phyloP scores from a whole-genome alignment of 1,140 invertebrate genomes.

The Venturia canescens region DNA sequence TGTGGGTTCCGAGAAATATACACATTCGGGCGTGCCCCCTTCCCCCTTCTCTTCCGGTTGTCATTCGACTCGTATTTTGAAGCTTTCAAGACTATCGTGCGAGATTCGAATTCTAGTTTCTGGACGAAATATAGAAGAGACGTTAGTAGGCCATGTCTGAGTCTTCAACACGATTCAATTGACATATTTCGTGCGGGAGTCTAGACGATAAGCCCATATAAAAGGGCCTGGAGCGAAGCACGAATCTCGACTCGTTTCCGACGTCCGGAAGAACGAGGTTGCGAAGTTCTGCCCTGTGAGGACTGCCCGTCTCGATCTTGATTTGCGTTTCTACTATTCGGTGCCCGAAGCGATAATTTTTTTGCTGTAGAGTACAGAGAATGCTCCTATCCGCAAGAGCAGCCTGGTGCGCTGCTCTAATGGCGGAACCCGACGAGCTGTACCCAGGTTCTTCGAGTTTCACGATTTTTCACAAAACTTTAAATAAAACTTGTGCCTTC shows the following conservation, averaged over 20 bases:
- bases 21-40: background rate
- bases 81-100: conserved; percentile 27
- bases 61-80: background rate
- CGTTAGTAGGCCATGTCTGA: conserved; percentile 66
- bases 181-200: conserved; percentile 69
- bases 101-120: conserved; percentile 4
- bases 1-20: background rate
- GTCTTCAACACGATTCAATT: conserved; percentile 63
- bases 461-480: background rate
- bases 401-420: conserved; percentile 69
- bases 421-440: conserved; percentile 71
- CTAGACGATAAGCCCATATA: conserved; percentile 59
- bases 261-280: conserved; percentile 37
- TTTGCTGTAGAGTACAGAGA: conserved; percentile 6
- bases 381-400: conserved; percentile 69
- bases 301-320: conserved; percentile 19
- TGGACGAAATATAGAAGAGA: conserved; percentile 57
- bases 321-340: background rate
- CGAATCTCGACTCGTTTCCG: conserved; percentile 59
- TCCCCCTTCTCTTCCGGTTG: background rate
- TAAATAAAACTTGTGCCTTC: conserved; percentile 13
- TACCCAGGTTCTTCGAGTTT: conserved; percentile 65
- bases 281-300: background rate
- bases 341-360: background rate
- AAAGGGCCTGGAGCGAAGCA: conserved; percentile 55